Conservation (phyloP, 2,797 vertebrate genomes). For the Aeoliscus strigatus region DNA sequence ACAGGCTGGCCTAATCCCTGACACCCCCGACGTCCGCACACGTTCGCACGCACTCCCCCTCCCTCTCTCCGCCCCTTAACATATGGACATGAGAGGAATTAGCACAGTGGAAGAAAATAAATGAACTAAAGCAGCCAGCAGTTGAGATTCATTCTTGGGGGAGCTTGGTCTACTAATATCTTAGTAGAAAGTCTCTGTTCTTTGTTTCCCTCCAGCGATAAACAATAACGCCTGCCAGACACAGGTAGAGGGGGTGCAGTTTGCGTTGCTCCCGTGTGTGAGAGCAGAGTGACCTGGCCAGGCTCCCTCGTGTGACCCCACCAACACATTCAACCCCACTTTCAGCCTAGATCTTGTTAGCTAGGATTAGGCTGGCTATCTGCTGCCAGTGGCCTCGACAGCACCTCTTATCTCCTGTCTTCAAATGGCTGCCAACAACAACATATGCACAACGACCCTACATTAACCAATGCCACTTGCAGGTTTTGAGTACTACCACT, state of each 20-base stretch:
- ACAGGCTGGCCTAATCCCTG: constrained; percentile 74
- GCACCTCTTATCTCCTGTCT: constrained; percentile 67
- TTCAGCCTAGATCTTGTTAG: constrained; percentile 62
- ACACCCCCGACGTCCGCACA: constrained; percentile 25
- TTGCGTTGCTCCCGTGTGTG: constrained; percentile 6
- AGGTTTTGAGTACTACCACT: constrained; percentile 11
- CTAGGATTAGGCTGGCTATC: constrained; percentile 72
- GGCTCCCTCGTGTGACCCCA: constrained; percentile 59
- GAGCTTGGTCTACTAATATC: too few relatives aligned
- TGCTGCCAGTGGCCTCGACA: constrained; percentile 64
- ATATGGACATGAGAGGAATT: constrained; percentile 80
- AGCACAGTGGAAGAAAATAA: constrained; percentile 69
- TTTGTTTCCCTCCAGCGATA: too few relatives aligned
- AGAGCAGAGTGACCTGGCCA: constrained; percentile 29
- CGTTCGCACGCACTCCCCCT: constrained; percentile 13
- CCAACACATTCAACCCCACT: constrained; percentile 33
- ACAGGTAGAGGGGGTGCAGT: not conserved
- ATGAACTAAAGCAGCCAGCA: constrained; percentile 62
- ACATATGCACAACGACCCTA: constrained; percentile 59
- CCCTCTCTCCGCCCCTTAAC: constrained; percentile 40
- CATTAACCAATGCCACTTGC: constrained; percentile 57
- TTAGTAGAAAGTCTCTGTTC: too few relatives aligned
- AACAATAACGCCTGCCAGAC: not conserved
- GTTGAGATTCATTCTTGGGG: constrained; percentile 57
- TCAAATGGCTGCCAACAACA: constrained; percentile 61